phyloP scores from a whole-genome alignment of 2,888 invertebrate species.

The Melanchra persicariae region DNA sequence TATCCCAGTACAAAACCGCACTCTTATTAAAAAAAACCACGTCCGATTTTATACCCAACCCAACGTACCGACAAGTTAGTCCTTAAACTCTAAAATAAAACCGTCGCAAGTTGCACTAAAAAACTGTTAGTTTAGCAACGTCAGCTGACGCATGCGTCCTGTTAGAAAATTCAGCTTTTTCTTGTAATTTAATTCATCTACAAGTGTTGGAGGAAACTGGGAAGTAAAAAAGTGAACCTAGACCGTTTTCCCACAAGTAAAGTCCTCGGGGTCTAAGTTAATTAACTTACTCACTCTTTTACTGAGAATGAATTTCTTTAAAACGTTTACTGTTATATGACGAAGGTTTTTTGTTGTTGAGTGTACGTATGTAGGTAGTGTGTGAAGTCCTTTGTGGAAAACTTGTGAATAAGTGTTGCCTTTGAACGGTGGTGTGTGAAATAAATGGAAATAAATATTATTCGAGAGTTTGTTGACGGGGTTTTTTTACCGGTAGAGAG shows the following conservation, averaged over 20 bases:
- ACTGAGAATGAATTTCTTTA: slow-evolving; percentile 66
- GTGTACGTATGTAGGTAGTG: slow-evolving; percentile 2
- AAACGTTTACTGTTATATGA: slow-evolving; percentile 62
- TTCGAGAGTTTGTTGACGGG: neutral
- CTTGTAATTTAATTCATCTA: slow-evolving; percentile 73
- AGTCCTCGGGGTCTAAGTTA: slow-evolving; percentile 66
- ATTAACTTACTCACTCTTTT: slow-evolving; percentile 69
- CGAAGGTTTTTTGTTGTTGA: slow-evolving; percentile 52
- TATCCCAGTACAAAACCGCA: neutral
- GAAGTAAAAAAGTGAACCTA: slow-evolving; percentile 64
- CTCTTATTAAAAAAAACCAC: neutral
- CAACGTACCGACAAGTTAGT: slow-evolving; percentile 22
- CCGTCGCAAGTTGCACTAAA: slow-evolving; percentile 10
- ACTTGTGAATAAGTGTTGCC: neutral
- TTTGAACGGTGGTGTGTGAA: neutral
- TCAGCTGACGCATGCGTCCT: slow-evolving; percentile 54
- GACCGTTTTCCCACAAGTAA: slow-evolving; percentile 56
- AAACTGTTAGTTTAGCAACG: slow-evolving; percentile 45
- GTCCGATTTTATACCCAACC: neutral
- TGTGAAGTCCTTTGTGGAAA: slow-evolving; percentile 2
- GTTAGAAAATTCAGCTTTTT: slow-evolving; percentile 67
- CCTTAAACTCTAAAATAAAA: slow-evolving; percentile 32
- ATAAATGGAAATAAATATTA: slow-evolving; percentile 1
- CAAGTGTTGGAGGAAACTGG: slow-evolving; percentile 65
- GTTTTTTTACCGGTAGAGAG: neutral